A percentile compares a stretch with the other conserved stretches of the same genome.
Evolutionary conservation across 2,888 invertebrate species (phyloP).

Genomic region (Cyrtodaria siliqua): DNA sequence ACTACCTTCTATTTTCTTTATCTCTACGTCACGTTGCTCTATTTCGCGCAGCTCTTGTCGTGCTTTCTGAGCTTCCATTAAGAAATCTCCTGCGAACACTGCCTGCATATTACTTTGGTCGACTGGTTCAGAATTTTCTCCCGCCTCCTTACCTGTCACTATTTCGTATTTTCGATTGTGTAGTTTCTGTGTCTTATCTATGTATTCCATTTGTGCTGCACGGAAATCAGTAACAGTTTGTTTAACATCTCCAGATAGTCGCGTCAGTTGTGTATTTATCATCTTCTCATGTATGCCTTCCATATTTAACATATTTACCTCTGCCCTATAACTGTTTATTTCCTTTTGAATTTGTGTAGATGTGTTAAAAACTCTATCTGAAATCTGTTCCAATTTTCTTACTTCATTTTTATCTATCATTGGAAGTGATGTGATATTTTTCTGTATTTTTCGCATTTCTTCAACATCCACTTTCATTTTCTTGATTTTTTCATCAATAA

Average conservation of each 20-base stretch:
- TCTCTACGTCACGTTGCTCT: slow-evolving; percentile 73
- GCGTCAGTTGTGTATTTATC: slow-evolving; percentile 59
- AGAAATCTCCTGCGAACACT: slow-evolving; percentile 75
- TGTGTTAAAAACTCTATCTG: slow-evolving; percentile 65
- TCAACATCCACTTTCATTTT: slow-evolving; percentile 67
- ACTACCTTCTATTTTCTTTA: slow-evolving; percentile 75
- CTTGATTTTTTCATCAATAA: slow-evolving; percentile 66
- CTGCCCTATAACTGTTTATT: slow-evolving; percentile 52
- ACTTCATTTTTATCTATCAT: slow-evolving; percentile 68
- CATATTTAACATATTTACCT: slow-evolving; percentile 32
- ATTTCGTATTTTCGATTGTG: slow-evolving; percentile 72
- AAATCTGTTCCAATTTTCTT: slow-evolving; percentile 68
- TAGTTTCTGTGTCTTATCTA: slow-evolving; percentile 74
- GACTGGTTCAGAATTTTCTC: slow-evolving; percentile 25
- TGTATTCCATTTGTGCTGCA: slow-evolving; percentile 75
- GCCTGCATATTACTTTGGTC: slow-evolving; percentile 55
- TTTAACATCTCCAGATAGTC: slow-evolving; percentile 70
- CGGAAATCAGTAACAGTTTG: slow-evolving; percentile 71
- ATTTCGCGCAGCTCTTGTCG: slow-evolving; percentile 71
- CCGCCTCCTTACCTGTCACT: slow-evolving; percentile 58
- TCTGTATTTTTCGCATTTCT: slow-evolving; percentile 73
- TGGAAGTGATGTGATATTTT: slow-evolving; percentile 70
- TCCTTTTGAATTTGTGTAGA: slow-evolving; percentile 69
- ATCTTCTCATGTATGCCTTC: slow-evolving; percentile 52
- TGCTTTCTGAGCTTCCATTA: slow-evolving; percentile 74